Evolutionary conservation across 2,113 vertebrate species (phyloP), one percentile per base, ranked within the genome.

Genomic region (Catharus bicknelli): DNA sequence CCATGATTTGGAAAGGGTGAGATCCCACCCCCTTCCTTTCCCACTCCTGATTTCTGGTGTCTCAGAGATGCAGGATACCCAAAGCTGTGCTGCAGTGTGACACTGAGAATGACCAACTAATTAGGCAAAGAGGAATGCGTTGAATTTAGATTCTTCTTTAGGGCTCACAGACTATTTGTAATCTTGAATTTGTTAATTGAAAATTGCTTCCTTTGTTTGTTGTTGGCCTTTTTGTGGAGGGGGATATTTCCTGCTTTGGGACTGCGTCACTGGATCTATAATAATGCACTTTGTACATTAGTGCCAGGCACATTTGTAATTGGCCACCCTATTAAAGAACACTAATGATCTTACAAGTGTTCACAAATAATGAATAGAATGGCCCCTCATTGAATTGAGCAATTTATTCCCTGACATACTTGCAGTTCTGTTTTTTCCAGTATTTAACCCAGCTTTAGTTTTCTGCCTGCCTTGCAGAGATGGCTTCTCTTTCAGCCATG

Each of bases 361-460:
- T 94, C 95, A 68, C 96, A 92, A 96, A 90, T 95, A 95, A 92
- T 93, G 92, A 96, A 95, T 86, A 95, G 95, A 86, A 89, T 16
- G 66, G 81, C 88, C 92, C 84, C 83, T 92, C 16, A 10, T 74
- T 96, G 95, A 89, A 88, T 73, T 79, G 88, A 86, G 73, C 84
- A 88, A 93, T 93, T 96, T 94, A 89, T 96, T 96, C 42, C 2
- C 86, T 90, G 94, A 88, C 88, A 92, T 82, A 47, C 86, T 95
- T 89, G 94, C 64, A 54, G 88, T 95, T 96, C 90, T 89, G 88
- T 90, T 91, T 94, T 88, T 88, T 64, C 76, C 77, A 61, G 62
- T n/a, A 30, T 95, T 94, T 94, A 96, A 76, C 92, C 74, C 90
- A 90, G 94, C 96, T 94, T 94, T 54, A 47, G 83, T 47, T 68